Percentiles rank a stretch among this genome's conserved stretches.
Conservation (phyloP, 2,797 vertebrate genomes). For the Trichosurus vulpecula region DNA sequence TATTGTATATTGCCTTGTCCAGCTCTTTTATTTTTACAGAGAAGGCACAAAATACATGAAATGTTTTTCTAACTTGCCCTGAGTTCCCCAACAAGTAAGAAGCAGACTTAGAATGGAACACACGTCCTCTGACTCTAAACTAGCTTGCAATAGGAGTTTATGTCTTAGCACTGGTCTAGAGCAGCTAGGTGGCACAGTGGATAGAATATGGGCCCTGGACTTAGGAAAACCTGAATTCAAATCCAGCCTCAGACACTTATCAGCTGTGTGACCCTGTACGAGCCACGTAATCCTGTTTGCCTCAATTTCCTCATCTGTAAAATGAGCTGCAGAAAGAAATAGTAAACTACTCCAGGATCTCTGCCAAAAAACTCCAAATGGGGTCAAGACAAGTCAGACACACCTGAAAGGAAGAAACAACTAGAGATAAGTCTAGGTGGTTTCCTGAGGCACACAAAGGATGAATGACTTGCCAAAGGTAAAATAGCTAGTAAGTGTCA, state of each 20-base stretch:
- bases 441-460: neutral
- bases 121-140: neutral
- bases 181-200: neutral
- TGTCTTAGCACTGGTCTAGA: neutral
- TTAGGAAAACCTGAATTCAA: neutral
- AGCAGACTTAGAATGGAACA: neutral
- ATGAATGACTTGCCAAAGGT: neutral
- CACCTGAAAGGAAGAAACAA: neutral
- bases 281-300: neutral
- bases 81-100: neutral
- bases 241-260: neutral
- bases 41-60: neutral
- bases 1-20: neutral
- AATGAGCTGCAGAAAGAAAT: neutral
- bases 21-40: neutral
- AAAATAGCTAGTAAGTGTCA: neutral
- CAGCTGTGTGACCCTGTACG: neutral
- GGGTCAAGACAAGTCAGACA: neutral
- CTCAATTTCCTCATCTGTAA: neutral
- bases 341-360: neutral
- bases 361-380: neutral
- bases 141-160: neutral
- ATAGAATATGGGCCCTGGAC: neutral
- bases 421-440: neutral
- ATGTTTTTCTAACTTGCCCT: too few relatives aligned